These are phyloP conservation scores for Propithecus perrieri DNA, from an alignment of 2,797 vertebrate genomes.

Conservation along the genomic window DNA sequence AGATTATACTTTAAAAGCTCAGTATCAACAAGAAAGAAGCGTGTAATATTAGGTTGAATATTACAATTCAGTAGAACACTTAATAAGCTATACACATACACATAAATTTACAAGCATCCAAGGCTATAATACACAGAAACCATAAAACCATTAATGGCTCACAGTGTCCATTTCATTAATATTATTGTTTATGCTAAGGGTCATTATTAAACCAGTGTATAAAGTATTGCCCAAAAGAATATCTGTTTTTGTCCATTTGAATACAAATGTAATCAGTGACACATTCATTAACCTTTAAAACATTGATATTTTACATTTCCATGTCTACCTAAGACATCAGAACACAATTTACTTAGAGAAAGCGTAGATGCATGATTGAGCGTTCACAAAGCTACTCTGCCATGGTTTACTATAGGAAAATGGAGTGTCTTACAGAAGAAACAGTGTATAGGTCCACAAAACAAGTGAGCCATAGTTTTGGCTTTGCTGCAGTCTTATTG, in stretches of 20 bases:
- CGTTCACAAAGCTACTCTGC: background rate
- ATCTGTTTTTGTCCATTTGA: background rate
- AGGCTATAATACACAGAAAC: background rate
- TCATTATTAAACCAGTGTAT: background rate
- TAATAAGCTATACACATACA: background rate
- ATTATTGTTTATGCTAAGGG: background rate
- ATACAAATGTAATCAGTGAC: background rate
- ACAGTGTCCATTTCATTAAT: background rate
- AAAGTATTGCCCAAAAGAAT: background rate
- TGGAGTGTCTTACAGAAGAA: background rate
- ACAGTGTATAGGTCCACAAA: background rate
- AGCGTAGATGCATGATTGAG: background rate
- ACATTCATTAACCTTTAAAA: background rate
- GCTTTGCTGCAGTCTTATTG: background rate
- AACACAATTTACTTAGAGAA: background rate
- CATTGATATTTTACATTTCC: background rate
- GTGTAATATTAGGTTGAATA: background rate
- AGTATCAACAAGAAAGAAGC: background rate
- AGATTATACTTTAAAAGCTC: constrained; percentile 26
- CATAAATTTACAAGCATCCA: background rate
- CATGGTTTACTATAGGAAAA: background rate
- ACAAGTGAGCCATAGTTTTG: background rate
- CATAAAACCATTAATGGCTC: background rate
- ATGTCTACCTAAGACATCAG: background rate
- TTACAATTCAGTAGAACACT: background rate